Conservation (phyloP, 2,797 vertebrate species). For the Spinus pinus region DNA sequence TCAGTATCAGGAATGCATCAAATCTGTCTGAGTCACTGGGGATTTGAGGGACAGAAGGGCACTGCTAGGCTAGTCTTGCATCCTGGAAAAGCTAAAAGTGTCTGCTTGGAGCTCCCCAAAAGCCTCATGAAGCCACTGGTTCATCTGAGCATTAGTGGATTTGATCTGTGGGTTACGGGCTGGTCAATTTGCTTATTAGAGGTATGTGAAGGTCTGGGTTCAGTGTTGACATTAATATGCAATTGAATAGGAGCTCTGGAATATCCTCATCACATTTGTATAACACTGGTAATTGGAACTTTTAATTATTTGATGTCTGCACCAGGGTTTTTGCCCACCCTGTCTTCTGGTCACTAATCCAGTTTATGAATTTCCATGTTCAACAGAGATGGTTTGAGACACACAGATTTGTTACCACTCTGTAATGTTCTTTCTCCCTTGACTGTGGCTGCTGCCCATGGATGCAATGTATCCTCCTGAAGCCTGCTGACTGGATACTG, state of each 20-base stretch:
- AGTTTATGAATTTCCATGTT: neutral
- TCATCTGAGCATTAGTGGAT: neutral
- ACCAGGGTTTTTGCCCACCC: accelerated
- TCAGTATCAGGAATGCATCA: neutral
- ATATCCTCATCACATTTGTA: neutral
- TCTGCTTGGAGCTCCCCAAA: neutral
- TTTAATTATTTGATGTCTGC: neutral
- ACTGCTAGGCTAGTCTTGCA: neutral
- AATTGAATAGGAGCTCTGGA: neutral
- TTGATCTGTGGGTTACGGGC: neutral
- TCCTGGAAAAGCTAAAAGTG: neutral
- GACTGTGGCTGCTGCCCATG: neutral
- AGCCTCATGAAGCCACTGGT: neutral
- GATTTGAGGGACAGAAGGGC: neutral
- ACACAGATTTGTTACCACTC: neutral
- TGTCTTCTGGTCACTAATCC: neutral
- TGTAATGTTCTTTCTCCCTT: neutral
- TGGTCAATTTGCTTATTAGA: neutral
- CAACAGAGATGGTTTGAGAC: neutral
- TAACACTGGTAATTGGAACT: neutral
- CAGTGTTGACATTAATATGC: neutral
- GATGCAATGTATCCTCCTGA: accelerated
- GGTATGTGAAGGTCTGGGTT: neutral
- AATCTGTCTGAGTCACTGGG: neutral
- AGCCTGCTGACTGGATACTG: neutral